Evolutionary conservation across 2,113 vertebrate genomes (phyloP).

Genomic region (Tragelaphus scriptus): DNA sequence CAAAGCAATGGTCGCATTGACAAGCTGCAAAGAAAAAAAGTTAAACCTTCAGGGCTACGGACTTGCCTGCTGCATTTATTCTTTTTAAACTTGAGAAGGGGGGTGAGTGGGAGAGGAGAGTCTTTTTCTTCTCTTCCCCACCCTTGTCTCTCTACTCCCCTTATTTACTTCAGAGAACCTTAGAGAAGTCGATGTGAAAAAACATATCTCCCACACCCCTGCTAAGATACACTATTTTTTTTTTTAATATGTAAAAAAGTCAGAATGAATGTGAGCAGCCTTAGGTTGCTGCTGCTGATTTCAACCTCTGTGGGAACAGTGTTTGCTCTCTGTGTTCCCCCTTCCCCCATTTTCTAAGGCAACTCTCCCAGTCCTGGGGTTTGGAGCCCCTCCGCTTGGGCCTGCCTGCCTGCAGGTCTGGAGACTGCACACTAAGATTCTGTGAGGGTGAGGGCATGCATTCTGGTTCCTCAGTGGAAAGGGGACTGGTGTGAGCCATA

Average conservation of each 20-base stretch:
- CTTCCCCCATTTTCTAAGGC: not conserved
- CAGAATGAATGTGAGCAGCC: not conserved
- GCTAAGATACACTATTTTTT: not conserved
- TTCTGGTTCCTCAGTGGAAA: not conserved
- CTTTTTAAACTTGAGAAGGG: conserved; percentile 58
- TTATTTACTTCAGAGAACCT: conserved; percentile 38
- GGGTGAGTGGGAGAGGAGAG: conserved; percentile 19
- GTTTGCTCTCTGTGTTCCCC: not conserved
- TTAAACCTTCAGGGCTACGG: conserved; percentile 77
- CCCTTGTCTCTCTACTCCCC: conserved; percentile 29
- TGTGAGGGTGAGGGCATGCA: not conserved
- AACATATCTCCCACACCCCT: not conserved
- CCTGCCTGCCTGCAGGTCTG: not conserved
- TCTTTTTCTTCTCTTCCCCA: conserved; percentile 31
- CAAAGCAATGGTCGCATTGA: conserved; percentile 88
- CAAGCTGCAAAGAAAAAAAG: conserved; percentile 81
- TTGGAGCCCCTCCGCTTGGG: not conserved
- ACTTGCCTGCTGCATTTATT: conserved; percentile 52
- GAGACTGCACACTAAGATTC: not conserved
- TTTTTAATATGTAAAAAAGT: conserved; percentile 12
- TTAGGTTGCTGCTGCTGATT: not conserved
- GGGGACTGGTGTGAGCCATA: conserved; percentile 48
- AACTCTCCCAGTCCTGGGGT: not conserved
- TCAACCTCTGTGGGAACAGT: not conserved
- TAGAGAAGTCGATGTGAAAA: not conserved